Evolutionary conservation across 2,797 vertebrate species (phyloP), one percentile per base, ranked within the genome.

Genomic region (Chloroceryle inda): DNA sequence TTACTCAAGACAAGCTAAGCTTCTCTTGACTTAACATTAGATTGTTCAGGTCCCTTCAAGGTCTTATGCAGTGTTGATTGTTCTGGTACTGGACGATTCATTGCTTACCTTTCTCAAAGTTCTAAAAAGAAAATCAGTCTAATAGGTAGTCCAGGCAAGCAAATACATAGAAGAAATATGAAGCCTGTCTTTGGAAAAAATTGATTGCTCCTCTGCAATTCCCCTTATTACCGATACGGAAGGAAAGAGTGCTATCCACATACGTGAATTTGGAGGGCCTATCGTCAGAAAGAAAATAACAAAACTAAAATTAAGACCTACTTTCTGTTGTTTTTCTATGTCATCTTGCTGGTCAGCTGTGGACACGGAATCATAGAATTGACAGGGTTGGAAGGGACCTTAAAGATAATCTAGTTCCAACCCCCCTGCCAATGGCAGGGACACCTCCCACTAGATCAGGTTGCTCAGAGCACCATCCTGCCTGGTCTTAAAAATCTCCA

Each of bases 71-170:
- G 16, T 85, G 19, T 6, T 42, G 29, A 42, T 74, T 6, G 16
- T 61, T 74, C 40, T 74, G n/a, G 11, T 77, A 52, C 14, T 0
- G 2, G 19, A 2, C 0, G n/a, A 67, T 63, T 80, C 0, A 1
- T 55, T 88, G 21, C 37, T 82, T 83, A 24, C 22, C 17, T 49
- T 78, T 59, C 33, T 92, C 33, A 71, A 67, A 27, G 38, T 62
- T 49, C 47, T 42, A 44, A 89, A 59, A 56, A 17, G 4, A 27
- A 56, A 62, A 15, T 42, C 20, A 37, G 12, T 33, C 9, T 67
- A 17, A 18, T 49, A 37, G 20, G 6, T 27, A 77, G 40, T 83
- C 15, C 6, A 44, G 27, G 35, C 22, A 77, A 74, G 20, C 37
- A 90, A 45, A 23, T 38, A 9, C 17, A 11, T 86, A 27, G 38